Evolutionary conservation across 2,113 vertebrate species (phyloP).

Genomic region (Tachuris rubrigastra): DNA sequence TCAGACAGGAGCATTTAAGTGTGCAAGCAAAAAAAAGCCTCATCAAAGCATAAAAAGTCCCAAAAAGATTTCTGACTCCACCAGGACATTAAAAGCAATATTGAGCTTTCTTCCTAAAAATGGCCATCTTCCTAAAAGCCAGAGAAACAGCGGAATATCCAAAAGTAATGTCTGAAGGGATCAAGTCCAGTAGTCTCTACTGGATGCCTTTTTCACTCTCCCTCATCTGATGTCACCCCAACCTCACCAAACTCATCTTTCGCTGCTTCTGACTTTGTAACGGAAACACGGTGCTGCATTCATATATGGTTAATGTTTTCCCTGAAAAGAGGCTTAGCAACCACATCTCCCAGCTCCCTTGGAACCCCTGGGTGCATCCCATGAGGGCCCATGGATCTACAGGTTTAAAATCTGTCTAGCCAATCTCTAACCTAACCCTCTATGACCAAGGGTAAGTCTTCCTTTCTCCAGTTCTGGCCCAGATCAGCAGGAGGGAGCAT

Average conservation of each 20-base stretch:
- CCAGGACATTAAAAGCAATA: background rate
- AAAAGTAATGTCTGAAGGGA: background rate
- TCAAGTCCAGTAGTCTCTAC: background rate
- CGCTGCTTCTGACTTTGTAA: background rate
- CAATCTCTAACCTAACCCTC: too few species aligned
- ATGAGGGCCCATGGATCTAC: too few species aligned
- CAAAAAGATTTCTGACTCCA: background rate
- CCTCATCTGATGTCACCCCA: background rate
- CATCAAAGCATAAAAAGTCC: background rate
- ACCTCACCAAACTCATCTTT: background rate
- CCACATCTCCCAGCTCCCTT: too few species aligned
- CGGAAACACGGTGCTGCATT: background rate
- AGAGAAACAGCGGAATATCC: background rate
- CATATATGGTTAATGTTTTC: background rate
- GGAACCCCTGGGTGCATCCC: too few species aligned
- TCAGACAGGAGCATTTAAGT: fast-evolving
- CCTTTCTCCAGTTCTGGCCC: too few species aligned
- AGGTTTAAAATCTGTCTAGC: too few species aligned
- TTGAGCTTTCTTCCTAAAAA: background rate
- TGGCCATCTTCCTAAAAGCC: background rate
- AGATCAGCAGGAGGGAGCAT: too few species aligned
- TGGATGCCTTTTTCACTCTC: background rate
- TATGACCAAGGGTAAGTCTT: too few species aligned
- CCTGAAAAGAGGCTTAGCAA: too few species aligned
- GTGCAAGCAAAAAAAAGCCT: background rate